Percentiles rank a stretch among this genome's conserved stretches.
These are phyloP conservation scores for Vanacampus margaritifer DNA, from an alignment of 2,113 vertebrate species.

Conservation along the genomic window DNA sequence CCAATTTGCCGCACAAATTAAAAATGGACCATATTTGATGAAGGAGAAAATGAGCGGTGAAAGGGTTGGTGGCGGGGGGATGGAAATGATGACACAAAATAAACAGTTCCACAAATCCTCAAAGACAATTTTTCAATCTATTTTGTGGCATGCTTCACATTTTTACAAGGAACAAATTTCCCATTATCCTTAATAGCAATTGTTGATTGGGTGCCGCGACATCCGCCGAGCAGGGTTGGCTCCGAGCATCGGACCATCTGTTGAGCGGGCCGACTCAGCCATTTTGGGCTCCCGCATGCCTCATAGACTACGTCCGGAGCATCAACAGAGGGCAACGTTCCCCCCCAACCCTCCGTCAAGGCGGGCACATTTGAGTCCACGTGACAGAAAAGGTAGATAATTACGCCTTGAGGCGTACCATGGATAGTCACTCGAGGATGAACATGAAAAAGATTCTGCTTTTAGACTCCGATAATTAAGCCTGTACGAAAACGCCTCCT, in stretches of 20 bases:
- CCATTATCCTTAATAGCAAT: conserved; percentile 7
- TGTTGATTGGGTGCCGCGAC: conserved; percentile 17
- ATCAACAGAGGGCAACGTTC: conserved; percentile 34
- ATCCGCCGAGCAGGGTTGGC: conserved; percentile 42
- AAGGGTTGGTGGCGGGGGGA: neutral
- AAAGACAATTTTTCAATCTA: conserved; percentile 1
- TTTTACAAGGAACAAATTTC: conserved; percentile 8
- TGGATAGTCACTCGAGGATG: neutral
- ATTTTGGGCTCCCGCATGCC: conserved; percentile 53
- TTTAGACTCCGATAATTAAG: neutral
- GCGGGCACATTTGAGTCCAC: neutral
- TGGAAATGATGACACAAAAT: conserved; percentile 3
- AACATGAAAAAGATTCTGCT: neutral
- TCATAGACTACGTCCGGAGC: conserved; percentile 35
- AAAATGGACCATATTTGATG: conserved; percentile 49
- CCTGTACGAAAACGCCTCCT: neutral
- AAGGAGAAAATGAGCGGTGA: conserved; percentile 33
- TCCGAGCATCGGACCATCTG: conserved; percentile 61
- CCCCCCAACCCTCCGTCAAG: neutral
- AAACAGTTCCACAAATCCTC: neutral
- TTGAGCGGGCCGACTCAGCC: conserved; percentile 63
- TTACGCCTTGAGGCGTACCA: neutral
- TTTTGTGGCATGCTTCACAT: conserved; percentile 12
- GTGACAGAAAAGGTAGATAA: conserved; percentile 4
- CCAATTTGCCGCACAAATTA: conserved; percentile 71